Percentiles rank a stretch among this genome's conserved stretches.
phyloP scores from a whole-genome alignment of 2,888 invertebrate genomes.

The Parnassius mnemosyne region DNA sequence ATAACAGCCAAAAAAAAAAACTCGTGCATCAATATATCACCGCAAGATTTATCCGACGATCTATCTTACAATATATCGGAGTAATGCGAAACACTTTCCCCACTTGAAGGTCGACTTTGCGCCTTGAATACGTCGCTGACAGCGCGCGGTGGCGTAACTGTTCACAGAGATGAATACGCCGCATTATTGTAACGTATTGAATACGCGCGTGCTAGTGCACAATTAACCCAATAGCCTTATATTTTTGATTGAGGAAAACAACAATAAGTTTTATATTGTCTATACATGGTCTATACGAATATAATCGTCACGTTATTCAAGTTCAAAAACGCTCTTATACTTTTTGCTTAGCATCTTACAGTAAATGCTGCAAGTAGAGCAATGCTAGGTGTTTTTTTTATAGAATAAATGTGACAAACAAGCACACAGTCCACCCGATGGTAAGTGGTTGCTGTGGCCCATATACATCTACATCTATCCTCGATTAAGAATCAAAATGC shows the following conservation, averaged over 20 bases:
- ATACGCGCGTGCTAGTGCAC: slow-evolving; percentile 9
- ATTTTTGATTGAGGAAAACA: too few species aligned
- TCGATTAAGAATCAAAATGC: too few species aligned
- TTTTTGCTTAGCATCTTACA: not conserved
- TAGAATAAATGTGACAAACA: too few species aligned
- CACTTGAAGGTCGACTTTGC: slow-evolving; percentile 58
- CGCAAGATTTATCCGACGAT: not conserved
- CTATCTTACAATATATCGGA: slow-evolving; percentile 29
- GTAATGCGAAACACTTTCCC: slow-evolving; percentile 69
- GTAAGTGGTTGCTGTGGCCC: too few species aligned
- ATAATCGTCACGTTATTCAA: too few species aligned
- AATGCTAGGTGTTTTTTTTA: too few species aligned
- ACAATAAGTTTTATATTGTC: not conserved
- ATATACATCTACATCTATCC: too few species aligned
- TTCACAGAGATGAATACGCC: slow-evolving; percentile 32
- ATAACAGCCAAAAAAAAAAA: too few species aligned
- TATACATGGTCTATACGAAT: too few species aligned
- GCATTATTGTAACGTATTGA: slow-evolving; percentile 35
- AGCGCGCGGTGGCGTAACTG: slow-evolving; percentile 42
- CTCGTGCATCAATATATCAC: not conserved
- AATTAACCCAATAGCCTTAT: slow-evolving; percentile 9
- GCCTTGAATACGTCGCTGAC: slow-evolving; percentile 51
- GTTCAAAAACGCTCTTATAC: not conserved
- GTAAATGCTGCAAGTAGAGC: too few species aligned
- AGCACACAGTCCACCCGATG: too few species aligned